Evolutionary conservation across 2,797 vertebrate genomes (phyloP).

Genomic region (Microcaecilia unicolor): DNA sequence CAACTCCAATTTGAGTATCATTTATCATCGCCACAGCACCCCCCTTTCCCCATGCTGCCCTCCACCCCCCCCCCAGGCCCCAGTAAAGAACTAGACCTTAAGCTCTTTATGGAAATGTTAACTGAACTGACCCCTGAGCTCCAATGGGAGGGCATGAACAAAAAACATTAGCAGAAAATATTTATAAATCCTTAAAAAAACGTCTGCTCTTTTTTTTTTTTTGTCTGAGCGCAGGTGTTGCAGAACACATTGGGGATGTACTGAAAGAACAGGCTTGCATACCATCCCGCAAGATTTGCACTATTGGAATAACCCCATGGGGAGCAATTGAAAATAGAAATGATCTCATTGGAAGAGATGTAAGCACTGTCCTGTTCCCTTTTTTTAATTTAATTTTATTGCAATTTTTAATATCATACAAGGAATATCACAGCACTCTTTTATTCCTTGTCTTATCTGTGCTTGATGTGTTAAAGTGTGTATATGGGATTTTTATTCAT

Average conservation of each 20-base stretch:
- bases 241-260: conserved; percentile 16
- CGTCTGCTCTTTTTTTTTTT: not conserved
- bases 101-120: too few species aligned
- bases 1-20: too few species aligned
- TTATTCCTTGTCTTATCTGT: not conserved
- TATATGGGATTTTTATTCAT: not conserved
- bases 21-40: too few species aligned
- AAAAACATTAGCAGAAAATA: not conserved
- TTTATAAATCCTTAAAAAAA: too few species aligned
- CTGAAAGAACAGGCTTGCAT: conserved; percentile 11
- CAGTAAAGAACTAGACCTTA: too few species aligned
- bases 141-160: too few species aligned
- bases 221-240: not conserved
- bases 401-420: too few species aligned
- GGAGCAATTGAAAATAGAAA: conserved; percentile 18
- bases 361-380: conserved; percentile 1
- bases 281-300: conserved; percentile 9
- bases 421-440: too few species aligned
- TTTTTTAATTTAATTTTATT: too few species aligned
- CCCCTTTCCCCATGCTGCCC: too few species aligned
- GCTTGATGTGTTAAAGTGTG: not conserved
- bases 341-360: conserved; percentile 21
- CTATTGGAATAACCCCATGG: conserved; percentile 21
- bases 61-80: too few species aligned
- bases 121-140: too few species aligned